Conservation (phyloP, 1,140 invertebrate genomes). For the Triops longicaudatus region DNA sequence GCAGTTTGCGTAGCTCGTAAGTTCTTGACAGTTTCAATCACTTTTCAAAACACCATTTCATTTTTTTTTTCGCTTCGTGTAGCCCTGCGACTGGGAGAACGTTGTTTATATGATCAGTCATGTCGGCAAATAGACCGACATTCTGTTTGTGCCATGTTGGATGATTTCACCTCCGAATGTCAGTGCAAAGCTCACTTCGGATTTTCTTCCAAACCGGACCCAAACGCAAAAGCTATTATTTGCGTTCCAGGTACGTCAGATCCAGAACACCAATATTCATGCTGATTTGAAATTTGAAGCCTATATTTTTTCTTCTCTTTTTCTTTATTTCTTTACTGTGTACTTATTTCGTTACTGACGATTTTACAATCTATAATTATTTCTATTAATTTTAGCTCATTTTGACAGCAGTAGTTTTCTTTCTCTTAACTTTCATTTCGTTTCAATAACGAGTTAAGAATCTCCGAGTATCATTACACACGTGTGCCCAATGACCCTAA, state of each 20-base stretch:
- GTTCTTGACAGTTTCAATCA: neutral
- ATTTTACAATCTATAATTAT: no score
- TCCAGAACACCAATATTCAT: neutral
- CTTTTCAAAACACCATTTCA: neutral
- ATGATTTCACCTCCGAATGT: constrained; percentile 68
- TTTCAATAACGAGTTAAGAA: no score
- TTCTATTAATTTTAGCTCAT: no score
- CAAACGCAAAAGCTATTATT: constrained; percentile 57
- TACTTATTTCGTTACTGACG: no score
- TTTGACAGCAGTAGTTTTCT: no score
- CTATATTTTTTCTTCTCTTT: no score
- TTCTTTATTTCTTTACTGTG: no score
- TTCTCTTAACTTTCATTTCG: no score
- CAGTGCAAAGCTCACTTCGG: constrained; percentile 69
- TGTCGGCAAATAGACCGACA: constrained; percentile 66
- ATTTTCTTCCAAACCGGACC: constrained; percentile 59
- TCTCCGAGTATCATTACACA: no score
- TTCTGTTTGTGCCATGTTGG: constrained; percentile 66
- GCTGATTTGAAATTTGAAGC: no score
- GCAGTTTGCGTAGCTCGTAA: constrained; percentile 22
- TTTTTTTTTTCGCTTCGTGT: neutral
- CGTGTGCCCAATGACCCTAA: neutral
- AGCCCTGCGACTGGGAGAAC: constrained; percentile 73
- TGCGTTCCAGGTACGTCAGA: constrained; percentile 62
- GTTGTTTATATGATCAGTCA: constrained; percentile 70